Percentiles rank a stretch among this genome's conserved stretches.
Evolutionary conservation across 2,797 vertebrate species (phyloP).

Genomic region (Acomys russatus): DNA sequence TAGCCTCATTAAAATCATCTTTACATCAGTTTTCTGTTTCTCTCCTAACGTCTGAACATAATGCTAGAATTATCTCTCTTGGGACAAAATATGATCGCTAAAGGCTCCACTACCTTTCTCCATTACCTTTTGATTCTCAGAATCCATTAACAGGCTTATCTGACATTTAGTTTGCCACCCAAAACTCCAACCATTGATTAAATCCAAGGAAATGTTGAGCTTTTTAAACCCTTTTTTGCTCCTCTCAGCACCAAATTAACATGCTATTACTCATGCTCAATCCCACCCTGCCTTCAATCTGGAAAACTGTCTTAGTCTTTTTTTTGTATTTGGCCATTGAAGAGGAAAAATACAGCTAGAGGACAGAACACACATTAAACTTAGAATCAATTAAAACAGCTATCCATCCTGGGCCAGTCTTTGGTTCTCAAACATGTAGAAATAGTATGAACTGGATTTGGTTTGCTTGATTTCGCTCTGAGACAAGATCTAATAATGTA

Average conservation of each 20-base stretch:
- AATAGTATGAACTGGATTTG: not conserved
- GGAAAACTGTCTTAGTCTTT: slow-evolving; percentile 46
- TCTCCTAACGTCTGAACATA: not conserved
- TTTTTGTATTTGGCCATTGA: not conserved
- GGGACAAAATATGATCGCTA: slow-evolving; percentile 44
- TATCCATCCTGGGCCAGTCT: not conserved
- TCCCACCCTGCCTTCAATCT: slow-evolving; percentile 36
- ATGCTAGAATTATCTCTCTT: slow-evolving; percentile 59
- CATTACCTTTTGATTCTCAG: slow-evolving; percentile 81
- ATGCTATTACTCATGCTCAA: not conserved
- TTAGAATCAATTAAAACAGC: not conserved
- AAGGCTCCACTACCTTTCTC: slow-evolving; percentile 64
- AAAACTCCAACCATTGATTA: slow-evolving; percentile 84
- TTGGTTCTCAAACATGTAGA: not conserved
- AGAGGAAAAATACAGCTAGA: not conserved
- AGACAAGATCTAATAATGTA: not conserved
- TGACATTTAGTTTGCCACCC: slow-evolving; percentile 83
- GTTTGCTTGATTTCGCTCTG: not conserved
- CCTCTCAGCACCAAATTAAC: slow-evolving; percentile 63
- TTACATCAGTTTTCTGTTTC: not conserved
- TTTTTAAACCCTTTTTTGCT: slow-evolving; percentile 69
- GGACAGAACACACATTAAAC: not conserved
- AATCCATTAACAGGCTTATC: slow-evolving; percentile 75
- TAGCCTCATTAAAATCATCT: not conserved
- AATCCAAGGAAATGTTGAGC: slow-evolving; percentile 69